Base-by-base conservation (phyloP, 2,888 invertebrate species). In the Cecidostiba fungosa region DNA sequence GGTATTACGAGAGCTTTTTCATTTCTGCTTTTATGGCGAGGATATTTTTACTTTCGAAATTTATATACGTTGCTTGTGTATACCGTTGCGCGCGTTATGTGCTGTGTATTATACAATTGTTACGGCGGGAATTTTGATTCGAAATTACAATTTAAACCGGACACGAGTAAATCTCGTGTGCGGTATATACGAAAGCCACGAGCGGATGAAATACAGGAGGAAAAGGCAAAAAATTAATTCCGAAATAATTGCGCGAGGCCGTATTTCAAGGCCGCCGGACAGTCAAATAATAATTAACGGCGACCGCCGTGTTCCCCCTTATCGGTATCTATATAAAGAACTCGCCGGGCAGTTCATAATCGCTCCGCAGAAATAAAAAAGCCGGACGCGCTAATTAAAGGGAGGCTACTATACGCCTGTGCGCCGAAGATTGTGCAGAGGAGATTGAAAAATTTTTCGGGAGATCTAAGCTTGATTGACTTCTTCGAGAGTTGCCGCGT, bases 241-340 rank as follows among this genome's bases (percentile, higher is more conserved):
- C 47, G 26, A 14, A 74, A 74, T 74, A 74, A 74, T 74, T 74
- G 74, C 50, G 29, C 74, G 19, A 26, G 43, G 16, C 19, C 74
- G 47, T 74, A 74, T 47, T 74, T 74, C 74, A 50, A 29, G 66
- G 16, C 10, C 39, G 19, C 19, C 6, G 74, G 23, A 47, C 74
- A 74, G 50, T 29, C 50, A 74, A 74, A 74, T 74, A 74, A 74
- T 74, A 74, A 74, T 74, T 74, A 73, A 74, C 74, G 16, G 12
- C 74, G 74, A 14, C 26, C 74, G 47, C 43, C n/a, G n/a, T 23
- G 47, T 29, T 29, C 50, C 50, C 29, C 47, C 74, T 74, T 50
- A 50, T 50, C 74, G 74, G 47, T 50, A 74, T 74, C 47, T 73
- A 73, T 74, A 74, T 74, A 74, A 74, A 74, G 74, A 74, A 50